These are phyloP conservation scores for Osedax fenrisi DNA, from an alignment of 2,888 invertebrate genomes.

Conservation along the genomic window DNA sequence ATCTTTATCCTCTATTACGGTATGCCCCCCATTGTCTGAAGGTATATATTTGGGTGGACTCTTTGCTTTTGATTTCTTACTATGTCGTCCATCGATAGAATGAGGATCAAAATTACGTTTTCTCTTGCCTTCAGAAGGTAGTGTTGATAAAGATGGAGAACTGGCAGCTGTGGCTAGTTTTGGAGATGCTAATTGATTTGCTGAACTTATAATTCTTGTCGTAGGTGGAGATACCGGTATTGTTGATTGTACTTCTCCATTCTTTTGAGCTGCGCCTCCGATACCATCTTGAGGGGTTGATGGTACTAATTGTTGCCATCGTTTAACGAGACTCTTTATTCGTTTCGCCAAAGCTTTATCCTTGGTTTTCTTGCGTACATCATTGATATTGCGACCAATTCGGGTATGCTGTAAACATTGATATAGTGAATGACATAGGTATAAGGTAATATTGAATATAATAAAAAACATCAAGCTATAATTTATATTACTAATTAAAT, in stretches of 20 bases:
- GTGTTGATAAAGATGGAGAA: not conserved
- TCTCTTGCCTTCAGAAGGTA: not conserved
- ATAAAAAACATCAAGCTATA: no score
- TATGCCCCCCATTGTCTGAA: no score
- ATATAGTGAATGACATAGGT: no score
- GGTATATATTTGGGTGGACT: no score
- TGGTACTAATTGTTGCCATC: slow-evolving; percentile 76
- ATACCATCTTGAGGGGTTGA: not conserved
- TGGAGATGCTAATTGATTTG: not conserved
- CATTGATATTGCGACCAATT: slow-evolving; percentile 83
- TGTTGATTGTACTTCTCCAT: no score
- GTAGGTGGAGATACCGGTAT: not conserved
- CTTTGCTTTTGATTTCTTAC: no score
- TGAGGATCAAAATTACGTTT: not conserved
- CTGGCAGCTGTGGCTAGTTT: not conserved
- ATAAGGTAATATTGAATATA: no score
- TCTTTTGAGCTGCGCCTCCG: no score
- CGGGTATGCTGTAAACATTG: slow-evolving; percentile 75
- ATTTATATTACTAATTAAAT: no score
- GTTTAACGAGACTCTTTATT: slow-evolving; percentile 77
- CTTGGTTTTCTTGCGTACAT: slow-evolving; percentile 70
- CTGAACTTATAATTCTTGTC: not conserved
- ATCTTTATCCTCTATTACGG: no score
- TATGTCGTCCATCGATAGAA: no score
- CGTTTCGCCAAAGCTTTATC: slow-evolving; percentile 74